Base-by-base conservation (phyloP, 2,797 vertebrate species). In the Tapera naevia region DNA sequence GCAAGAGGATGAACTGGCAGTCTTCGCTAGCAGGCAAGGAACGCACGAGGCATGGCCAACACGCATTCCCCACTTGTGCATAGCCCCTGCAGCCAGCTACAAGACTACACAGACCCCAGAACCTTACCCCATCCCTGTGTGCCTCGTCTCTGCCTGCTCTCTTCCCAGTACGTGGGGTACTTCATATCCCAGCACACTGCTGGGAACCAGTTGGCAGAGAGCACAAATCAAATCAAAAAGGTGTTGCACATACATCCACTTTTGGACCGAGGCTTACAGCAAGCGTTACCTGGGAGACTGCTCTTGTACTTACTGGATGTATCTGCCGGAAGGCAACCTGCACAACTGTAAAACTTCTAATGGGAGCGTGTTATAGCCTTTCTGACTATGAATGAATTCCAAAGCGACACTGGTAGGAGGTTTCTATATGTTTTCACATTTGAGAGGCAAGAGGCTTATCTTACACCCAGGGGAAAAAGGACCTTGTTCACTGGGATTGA, bases 31-130 rank as follows among this genome's bases (percentile, higher is more conserved):
- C n/a, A 37, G 56, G 17, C 1, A 2, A 54, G 9, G 15, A 78
- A 62, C 0, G 0, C 1, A 1, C 25, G 10, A 69, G 18, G 22
- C 41, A 69, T 10, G 13, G 23, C 24, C 35, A 58, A 23, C 9
- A 24, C 0, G 0, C 8, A 43, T 6, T 5, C 15, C 9, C 6
- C 14, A n/a, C 8, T 8, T 0, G 0, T 6, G 17, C 72, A 17
- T 2, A 53, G 17, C 35, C 24, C 48, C 22, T 45, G 9, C 19
- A 54, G 39, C 25, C 39, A 39, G 17, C 8, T 41, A 46, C 17
- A 45, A 33, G 57, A 7, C 39, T 37, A 28, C 14, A 12, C 11
- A 41, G 19, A 9, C 28, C 19, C 13, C 28, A 17, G 27, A 2
- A 0, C n/a, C 35, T 32, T 41, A 41, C 17, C 23, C 7, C 8